Evolutionary conservation across 2,888 invertebrate genomes (phyloP).

Genomic region (Chorisops tibialis): DNA sequence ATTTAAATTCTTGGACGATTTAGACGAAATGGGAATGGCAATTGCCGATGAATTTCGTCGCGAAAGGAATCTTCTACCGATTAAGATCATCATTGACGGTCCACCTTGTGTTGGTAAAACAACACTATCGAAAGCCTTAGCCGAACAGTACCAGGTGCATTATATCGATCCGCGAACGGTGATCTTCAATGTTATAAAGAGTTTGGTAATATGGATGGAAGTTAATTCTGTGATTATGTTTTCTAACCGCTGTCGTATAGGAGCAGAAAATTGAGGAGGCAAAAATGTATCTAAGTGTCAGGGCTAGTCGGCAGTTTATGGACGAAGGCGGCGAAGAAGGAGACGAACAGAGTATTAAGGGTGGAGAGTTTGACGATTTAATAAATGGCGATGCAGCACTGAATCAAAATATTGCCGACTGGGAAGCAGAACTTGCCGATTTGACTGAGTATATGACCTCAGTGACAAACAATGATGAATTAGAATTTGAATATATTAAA

Average conservation of each 20-base stretch:
- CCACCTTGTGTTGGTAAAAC: conserved; percentile 67
- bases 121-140: conserved; percentile 56
- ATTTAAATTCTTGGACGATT: conserved; percentile 46
- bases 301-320: not conserved
- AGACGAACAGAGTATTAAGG: conserved; percentile 31
- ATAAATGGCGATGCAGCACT: not conserved
- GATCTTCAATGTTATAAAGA: conserved; percentile 19
- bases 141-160: conserved; percentile 56
- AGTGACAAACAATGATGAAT: not conserved
- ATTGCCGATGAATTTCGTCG: conserved; percentile 56
- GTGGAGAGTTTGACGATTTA: conserved; percentile 17
- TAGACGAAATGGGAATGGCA: conserved; percentile 44
- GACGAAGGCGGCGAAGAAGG: conserved; percentile 25
- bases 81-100: conserved; percentile 62
- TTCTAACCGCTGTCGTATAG: not conserved
- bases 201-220: conserved; percentile 3
- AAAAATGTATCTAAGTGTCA: not conserved
- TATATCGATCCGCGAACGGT: conserved; percentile 20
- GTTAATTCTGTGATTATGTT: not conserved
- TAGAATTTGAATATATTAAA: conserved; percentile 4
- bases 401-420: not conserved
- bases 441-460: not conserved
- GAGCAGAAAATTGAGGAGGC: conserved; percentile 7
- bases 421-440: not conserved
- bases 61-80: conserved; percentile 57